These are phyloP conservation scores for Thecophora atra DNA, from an alignment of 2,888 invertebrate species.

Conservation along the genomic window DNA sequence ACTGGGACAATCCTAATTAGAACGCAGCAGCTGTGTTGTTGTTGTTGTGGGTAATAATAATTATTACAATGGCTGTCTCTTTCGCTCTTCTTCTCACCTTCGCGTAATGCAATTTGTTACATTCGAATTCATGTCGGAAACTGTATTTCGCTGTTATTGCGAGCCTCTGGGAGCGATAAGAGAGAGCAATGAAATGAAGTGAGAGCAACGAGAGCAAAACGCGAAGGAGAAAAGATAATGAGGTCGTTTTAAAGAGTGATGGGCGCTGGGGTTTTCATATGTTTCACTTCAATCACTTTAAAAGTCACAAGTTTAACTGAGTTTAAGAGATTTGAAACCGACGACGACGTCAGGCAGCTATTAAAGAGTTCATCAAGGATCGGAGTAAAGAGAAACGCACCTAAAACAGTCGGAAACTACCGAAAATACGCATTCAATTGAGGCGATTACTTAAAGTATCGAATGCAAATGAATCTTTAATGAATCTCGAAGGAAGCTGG, in stretches of 20 bases:
- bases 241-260: neutral
- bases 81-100: neutral
- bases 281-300: constrained; percentile 54
- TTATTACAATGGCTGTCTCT: neutral
- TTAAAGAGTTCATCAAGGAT: constrained; percentile 10
- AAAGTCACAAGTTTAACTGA: constrained; percentile 63
- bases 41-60: neutral
- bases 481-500: too few species aligned
- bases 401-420: constrained; percentile 33
- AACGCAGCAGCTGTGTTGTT: neutral
- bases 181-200: too few species aligned
- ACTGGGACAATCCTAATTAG: constrained; percentile 26
- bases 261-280: constrained; percentile 2
- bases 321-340: constrained; percentile 57
- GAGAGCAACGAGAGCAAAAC: too few species aligned
- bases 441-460: neutral
- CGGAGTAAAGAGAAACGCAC: neutral
- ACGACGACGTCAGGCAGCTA: neutral
- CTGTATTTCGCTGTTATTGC: neutral
- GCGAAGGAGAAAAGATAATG: neutral
- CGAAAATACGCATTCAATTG: constrained; percentile 36
- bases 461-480: too few species aligned
- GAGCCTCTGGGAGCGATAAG: neutral
- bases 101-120: constrained; percentile 33
- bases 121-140: constrained; percentile 32